A percentile compares a stretch with the other conserved stretches of the same genome.
Evolutionary conservation across 2,797 vertebrate species (phyloP).

Genomic region (Limnodromus scolopaceus): DNA sequence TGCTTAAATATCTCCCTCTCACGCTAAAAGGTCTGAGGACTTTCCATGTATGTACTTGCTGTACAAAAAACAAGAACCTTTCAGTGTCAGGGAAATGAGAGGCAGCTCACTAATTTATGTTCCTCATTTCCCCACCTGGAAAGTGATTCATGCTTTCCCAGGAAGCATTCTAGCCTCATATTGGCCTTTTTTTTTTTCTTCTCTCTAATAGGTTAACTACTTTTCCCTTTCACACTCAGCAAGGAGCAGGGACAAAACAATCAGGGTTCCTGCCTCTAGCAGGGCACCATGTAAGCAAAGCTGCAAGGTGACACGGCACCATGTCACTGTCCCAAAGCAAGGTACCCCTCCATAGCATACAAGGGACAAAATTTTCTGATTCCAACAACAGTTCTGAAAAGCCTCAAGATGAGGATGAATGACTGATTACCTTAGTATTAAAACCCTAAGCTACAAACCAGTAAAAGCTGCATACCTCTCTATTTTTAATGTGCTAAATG

Average conservation of each 20-base stretch:
- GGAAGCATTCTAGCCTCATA: not conserved
- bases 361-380: not conserved
- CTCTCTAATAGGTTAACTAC: not conserved
- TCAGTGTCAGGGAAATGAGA: not conserved
- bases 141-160: not conserved
- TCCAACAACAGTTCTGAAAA: not conserved
- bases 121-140: not conserved
- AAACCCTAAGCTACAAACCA: not conserved
- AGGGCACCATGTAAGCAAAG: not conserved
- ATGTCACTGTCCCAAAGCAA: fast-evolving
- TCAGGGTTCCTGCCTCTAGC: not conserved
- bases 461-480: not conserved
- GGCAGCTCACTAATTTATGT: not conserved
- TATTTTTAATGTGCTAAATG: not conserved
- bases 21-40: not conserved
- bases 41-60: fast-evolving
- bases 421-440: not conserved
- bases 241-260: not conserved
- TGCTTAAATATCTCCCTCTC: not conserved
- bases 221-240: not conserved
- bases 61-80: not conserved
- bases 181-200: fast-evolving
- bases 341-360: fast-evolving
- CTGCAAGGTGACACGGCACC: not conserved
- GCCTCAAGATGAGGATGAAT: not conserved